Evolutionary conservation across 2,113 vertebrate species (phyloP), one percentile per base, ranked within the genome.

Genomic region (Pogona vitticeps): DNA sequence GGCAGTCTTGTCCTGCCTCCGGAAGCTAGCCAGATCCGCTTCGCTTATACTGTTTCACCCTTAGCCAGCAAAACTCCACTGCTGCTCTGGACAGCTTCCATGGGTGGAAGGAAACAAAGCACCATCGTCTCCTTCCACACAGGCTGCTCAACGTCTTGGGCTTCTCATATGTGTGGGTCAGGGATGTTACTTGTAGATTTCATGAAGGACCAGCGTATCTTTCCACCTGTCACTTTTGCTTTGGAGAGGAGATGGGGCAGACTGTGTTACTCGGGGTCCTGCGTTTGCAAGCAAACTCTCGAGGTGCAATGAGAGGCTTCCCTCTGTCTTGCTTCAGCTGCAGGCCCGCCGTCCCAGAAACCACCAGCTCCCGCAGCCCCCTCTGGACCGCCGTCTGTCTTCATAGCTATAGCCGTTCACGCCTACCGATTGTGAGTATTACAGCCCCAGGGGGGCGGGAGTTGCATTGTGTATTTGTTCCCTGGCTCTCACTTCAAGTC

Each of bases 361-460:
- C 23, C 93, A 1, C 91, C 95, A 0, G 67, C 89, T 3, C 36
- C 92, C 8, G 4, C 95, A 0, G 86, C 89, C 15, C 82, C 96
- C 20, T 80, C 96, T 0, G 96, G 91, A 85, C 91, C 95, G 0
- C 97, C 97, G 0, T 92, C 95, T 0, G 97, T 99, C 17, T 81
- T 99, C 31, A 65, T 96, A 7, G 98, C 98, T 63, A 97, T 98
- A 0, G 97, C 97, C 0, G 98, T 98, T 38, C 98, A 98, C 8
- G 97, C 98, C 0, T 99, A 98, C 88, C 97, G 96, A 93, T 99
- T 97, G 99, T 99, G 93, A 99, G 98, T 96, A 88, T 65, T 56
- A 18, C 20, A 61, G 21, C 81, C n/a, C n/a, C 13, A 21, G 2
- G 20, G 2, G 31, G 26, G 3, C 10, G 23, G 36, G 59, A 28